Evolutionary conservation across 2,113 vertebrate genomes (phyloP), one percentile per base, ranked within the genome.

Genomic region (Sinocyclocheilus anshuiensis): DNA sequence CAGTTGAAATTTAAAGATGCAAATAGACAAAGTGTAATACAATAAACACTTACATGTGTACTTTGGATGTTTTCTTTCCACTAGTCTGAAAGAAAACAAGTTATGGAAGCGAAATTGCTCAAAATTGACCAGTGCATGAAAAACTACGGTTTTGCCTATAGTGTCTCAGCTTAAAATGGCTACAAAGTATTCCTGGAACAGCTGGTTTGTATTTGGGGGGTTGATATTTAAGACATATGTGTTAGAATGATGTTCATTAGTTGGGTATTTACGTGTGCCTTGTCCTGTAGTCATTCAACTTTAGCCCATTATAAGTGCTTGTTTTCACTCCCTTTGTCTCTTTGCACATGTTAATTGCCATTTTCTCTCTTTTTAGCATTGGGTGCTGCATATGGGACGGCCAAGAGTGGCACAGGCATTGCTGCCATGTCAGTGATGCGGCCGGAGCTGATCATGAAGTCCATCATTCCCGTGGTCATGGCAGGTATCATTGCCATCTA

Each of bases 391-490:
- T 99, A 99, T 89, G 98, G 98, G 76, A 99, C 98, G 1, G 98
- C 98, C 8, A 99, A 99, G 94, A 99, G 98, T 8, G 98, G 98
- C 86, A 99, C 98, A 0, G 98, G 98, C 76, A 99, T 99, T 6
- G 98, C 98, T 7, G 98, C 98, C 91, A 99, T 99, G 98, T 99
- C 98, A 0, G 98, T 99, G 92, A 99, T 99, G 98, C 94, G 98
- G 93, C 98, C 98, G 74, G 98, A 99, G 94, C 94, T 98, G 93
- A 99, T 99, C 94, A 99, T 99, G 98, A 99, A 98, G 95, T 99
- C 98, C 84, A 99, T 99, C 96, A 99, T 99, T 91, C 98, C 98
- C 0, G 98, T 99, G 87, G 98, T 99, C 93, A 99, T 99, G 98
- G 98, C 98, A 0, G 98, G 98, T 86, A 99, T 99, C 94, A 99